Conservation (phyloP, 2,888 invertebrate species). For the Cataglyphis albicans region DNA sequence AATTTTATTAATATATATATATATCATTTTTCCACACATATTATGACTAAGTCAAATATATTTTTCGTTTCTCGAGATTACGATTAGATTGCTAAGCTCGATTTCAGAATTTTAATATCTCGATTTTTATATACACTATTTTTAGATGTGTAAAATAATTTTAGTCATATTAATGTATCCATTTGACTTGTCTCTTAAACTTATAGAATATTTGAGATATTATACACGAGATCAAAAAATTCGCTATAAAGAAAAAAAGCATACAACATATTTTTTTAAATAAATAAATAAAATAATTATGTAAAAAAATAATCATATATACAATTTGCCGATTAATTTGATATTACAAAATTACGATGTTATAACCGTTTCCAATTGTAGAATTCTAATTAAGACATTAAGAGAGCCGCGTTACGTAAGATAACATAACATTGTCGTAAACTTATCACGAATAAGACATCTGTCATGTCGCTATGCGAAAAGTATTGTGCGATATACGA, state of each 20-base stretch:
- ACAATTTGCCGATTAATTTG: conserved; percentile 29
- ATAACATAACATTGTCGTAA: conserved; percentile 37
- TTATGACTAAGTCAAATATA: neutral
- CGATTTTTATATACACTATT: neutral
- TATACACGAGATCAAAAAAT: neutral
- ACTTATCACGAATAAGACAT: conserved; percentile 68
- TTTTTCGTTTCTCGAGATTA: neutral
- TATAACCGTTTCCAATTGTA: conserved; percentile 44
- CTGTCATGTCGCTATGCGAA: conserved; percentile 57
- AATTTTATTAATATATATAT: too few species aligned
- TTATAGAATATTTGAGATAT: neutral
- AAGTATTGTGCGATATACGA: conserved; percentile 64
- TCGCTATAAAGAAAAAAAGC: neutral
- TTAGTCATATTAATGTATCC: neutral
- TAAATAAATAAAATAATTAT: conserved; percentile 15
- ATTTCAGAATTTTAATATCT: neutral
- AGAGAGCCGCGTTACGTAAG: conserved; percentile 60
- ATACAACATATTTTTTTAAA: neutral
- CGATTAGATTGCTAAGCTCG: neutral
- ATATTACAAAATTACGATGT: conserved; percentile 17
- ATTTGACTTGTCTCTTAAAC: neutral
- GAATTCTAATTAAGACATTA: conserved; percentile 58
- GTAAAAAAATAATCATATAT: neutral
- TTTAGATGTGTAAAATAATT: neutral
- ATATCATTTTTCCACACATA: neutral